Evolutionary conservation across 2,888 invertebrate genomes (phyloP), one percentile per base, ranked within the genome.

Genomic region (Sinohyriopsis cumingii): DNA sequence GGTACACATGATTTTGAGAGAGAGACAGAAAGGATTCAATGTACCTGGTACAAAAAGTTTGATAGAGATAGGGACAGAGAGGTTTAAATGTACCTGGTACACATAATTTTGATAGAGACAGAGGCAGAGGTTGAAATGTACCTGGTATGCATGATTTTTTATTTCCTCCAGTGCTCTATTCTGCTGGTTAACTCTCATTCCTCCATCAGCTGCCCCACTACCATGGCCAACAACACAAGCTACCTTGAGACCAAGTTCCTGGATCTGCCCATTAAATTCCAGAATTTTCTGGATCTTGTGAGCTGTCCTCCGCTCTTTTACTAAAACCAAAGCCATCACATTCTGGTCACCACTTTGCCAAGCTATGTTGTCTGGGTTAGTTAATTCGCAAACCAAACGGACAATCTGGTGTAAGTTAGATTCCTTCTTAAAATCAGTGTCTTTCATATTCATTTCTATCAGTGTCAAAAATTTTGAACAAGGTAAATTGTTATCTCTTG

Each of bases 171-270:
- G 71, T 7, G 80, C 75, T 54, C 75, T 71, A 65, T 82, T 84
- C 73, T 88, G 88, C 67, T 84, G 77, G n/a, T 75, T 77, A 1
- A 87, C 86, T 54, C 69, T 79, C 88, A 88, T 88, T 22, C 88
- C 88, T n/a, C 69, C 76, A 55, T 81, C 82, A 6, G 75, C 75
- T 0, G 80, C 68, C n/a, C 79, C 79, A 15, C 70, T 70, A 20
- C 87, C 87, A 68, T 88, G 87, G 6, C 88, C 88, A 4, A 86
- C 83, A 9, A 88, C 77, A 45, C 70, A 66, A 1, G 75, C 71
- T 9, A 82, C 80, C 7, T 72, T 73, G 33, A 77, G 71, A 0
- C 74, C 75, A 54, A 71, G 69, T 12, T 65, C 55, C 28, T 62
- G 25, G 59, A 82, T 72, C 25, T 67, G 59, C 24, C 59, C 55